These are phyloP conservation scores for Drosophila guanche DNA, from an alignment of 1,140 invertebrate species.

Conservation along the genomic window DNA sequence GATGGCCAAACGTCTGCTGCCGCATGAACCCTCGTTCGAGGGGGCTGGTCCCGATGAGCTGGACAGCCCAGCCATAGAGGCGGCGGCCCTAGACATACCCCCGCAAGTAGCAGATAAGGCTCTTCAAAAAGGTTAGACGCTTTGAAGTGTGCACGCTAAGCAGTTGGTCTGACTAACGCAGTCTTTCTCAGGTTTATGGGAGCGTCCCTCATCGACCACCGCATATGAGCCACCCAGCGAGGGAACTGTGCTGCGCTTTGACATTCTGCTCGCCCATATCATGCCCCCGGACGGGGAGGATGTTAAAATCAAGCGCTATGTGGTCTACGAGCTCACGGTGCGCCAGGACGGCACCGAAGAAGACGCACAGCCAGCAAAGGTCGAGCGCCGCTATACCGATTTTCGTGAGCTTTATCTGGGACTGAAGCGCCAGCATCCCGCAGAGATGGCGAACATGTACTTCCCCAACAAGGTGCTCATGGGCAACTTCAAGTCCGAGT, in stretches of 20 bases:
- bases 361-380: slow-evolving; percentile 86
- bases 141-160: no score
- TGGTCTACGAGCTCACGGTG: slow-evolving; percentile 87
- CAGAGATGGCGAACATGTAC: slow-evolving; percentile 85
- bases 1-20: slow-evolving; percentile 69
- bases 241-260: slow-evolving; percentile 80
- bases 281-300: slow-evolving; percentile 81
- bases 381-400: slow-evolving; percentile 90
- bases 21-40: slow-evolving; percentile 62
- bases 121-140: slow-evolving; percentile 54
- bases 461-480: slow-evolving; percentile 91
- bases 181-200: slow-evolving; percentile 62
- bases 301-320: slow-evolving; percentile 86
- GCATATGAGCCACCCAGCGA: slow-evolving; percentile 50
- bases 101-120: slow-evolving; percentile 37
- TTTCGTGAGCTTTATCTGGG: slow-evolving; percentile 88
- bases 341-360: slow-evolving; percentile 84
- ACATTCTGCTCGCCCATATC: slow-evolving; percentile 84
- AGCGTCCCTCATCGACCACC: slow-evolving; percentile 35
- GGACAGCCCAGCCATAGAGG: slow-evolving; percentile 78
- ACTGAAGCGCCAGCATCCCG: slow-evolving; percentile 86
- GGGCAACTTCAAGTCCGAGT: slow-evolving; percentile 90
- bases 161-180: no score
- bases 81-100: slow-evolving; percentile 65
- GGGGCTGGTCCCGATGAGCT: slow-evolving; percentile 67